Base-by-base conservation (phyloP, 2,113 vertebrate genomes). In the Piaya cayana region DNA sequence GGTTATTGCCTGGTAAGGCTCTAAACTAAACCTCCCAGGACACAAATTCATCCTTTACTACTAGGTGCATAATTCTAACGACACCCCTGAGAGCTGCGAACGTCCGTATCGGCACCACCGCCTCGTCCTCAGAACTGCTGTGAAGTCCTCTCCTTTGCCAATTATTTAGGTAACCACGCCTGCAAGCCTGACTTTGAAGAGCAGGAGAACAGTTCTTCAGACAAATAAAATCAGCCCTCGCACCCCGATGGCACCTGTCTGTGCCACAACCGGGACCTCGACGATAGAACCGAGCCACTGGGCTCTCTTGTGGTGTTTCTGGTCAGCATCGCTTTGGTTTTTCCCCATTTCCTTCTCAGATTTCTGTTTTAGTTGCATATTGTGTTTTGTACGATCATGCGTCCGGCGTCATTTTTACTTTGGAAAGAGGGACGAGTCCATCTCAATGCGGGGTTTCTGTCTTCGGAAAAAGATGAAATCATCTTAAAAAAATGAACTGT, bases 101-200 rank as follows among this genome's bases (percentile, higher is more conserved):
- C 11, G 8, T 65, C 58, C 43, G 12, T 56, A 18, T 65, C 32
- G 80, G 69, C 90, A 82, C 62, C 67, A 75, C 63, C 84, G 70
- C 80, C 67, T 92, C 6, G 1, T 91, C 77, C 36, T 80, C 93
- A 92, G 68, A 93, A 95, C 72, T 96, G 53, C 74, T 92, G 69
- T 64, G 19, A 97, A 86, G 59, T 86, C 90, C 69, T 94, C 82
- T 94, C 82, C 79, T 93, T 97, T 83, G 32, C 75, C 96, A 94
- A 94, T 93, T 92, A 75, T 88, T 95, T 96, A 77, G 47, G 76
- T 92, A 94, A 65, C 86, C 37, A 43, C 64, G 63, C 93, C 93
- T 96, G 83, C 82, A 91, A 90, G 50, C 62, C 15, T 59, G 67
- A 84, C 68, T 75, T 79, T 18, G 56, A 88, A 52, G 74, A 89